Percentiles rank a stretch among this genome's conserved stretches.
Conservation (phyloP, 2,888 invertebrate species). For the Orgyia antiqua region DNA sequence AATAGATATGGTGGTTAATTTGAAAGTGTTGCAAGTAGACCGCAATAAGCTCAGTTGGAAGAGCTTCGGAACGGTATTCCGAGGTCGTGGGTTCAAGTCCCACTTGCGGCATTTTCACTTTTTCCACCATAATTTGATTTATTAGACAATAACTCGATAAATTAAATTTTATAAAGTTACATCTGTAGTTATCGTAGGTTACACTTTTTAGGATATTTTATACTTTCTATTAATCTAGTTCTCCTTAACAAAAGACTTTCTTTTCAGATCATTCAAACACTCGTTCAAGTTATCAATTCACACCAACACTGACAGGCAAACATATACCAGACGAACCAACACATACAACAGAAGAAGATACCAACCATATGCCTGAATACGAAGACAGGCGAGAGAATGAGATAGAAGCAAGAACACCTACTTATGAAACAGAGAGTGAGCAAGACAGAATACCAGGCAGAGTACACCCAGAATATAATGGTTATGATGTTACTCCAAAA, state of each 20-base stretch:
- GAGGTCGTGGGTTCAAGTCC: too few species aligned
- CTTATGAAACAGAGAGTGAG: constrained; percentile 51
- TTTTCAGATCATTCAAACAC: constrained; percentile 52
- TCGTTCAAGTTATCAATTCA: constrained; percentile 43
- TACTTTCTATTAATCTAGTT: too few species aligned
- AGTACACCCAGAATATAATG: constrained; percentile 62
- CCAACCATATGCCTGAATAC: constrained; percentile 60
- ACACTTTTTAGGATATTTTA: too few species aligned
- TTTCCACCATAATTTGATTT: too few species aligned
- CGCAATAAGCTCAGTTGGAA: too few species aligned
- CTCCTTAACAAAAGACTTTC: background rate
- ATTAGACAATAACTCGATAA: too few species aligned
- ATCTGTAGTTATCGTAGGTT: too few species aligned
- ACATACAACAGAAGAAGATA: constrained; percentile 72
- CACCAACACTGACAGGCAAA: constrained; percentile 47
- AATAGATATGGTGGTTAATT: too few species aligned
- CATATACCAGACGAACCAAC: constrained; percentile 49
- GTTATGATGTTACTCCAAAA: constrained; percentile 65
- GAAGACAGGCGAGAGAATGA: constrained; percentile 51
- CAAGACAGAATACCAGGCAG: constrained; percentile 43
- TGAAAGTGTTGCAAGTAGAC: too few species aligned
- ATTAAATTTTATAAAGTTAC: too few species aligned
- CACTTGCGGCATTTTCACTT: too few species aligned
- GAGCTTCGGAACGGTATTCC: too few species aligned
- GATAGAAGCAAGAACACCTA: constrained; percentile 53